Percentiles rank a stretch among this genome's conserved stretches.
Evolutionary conservation across 2,113 vertebrate species (phyloP).

Genomic region (Peromyscus leucopus): DNA sequence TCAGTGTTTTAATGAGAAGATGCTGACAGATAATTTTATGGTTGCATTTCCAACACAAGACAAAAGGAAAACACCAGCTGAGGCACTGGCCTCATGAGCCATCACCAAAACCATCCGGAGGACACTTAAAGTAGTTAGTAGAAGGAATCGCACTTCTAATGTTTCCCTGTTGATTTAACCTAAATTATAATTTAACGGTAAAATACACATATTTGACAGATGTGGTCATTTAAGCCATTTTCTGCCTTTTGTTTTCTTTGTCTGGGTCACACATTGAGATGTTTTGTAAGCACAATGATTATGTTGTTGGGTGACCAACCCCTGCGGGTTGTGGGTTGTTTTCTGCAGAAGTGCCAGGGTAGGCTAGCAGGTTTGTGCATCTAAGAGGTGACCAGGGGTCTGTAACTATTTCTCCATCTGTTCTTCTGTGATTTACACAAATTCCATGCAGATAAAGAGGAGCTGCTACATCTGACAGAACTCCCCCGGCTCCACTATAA

Average conservation of each 20-base stretch:
- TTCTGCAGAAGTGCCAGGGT: background rate
- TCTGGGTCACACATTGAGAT: slow-evolving; percentile 57
- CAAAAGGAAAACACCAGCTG: background rate
- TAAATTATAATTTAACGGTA: slow-evolving; percentile 53
- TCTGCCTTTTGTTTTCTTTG: slow-evolving; percentile 72
- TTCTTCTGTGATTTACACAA: slow-evolving; percentile 85
- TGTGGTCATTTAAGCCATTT: slow-evolving; percentile 69
- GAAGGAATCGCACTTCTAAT: slow-evolving; percentile 8
- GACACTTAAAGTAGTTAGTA: background rate
- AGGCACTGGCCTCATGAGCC: background rate
- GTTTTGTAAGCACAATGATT: slow-evolving; percentile 71
- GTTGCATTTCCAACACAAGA: background rate
- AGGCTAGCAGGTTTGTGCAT: slow-evolving; percentile 74
- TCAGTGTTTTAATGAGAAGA: background rate
- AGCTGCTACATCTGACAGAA: slow-evolving; percentile 84
- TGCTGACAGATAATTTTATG: background rate
- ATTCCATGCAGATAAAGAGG: slow-evolving; percentile 87
- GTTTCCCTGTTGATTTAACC: slow-evolving; percentile 37
- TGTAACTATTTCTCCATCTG: slow-evolving; percentile 86
- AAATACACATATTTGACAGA: slow-evolving; percentile 55
- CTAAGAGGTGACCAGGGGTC: slow-evolving; percentile 72
- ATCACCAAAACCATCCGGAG: background rate
- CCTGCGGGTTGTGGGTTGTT: background rate
- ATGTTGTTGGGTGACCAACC: slow-evolving; percentile 68
- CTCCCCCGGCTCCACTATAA: slow-evolving; percentile 82